Evolutionary conservation across 2,113 vertebrate genomes (phyloP), one percentile per base, ranked within the genome.

Genomic region (Tenrec ecaudatus): DNA sequence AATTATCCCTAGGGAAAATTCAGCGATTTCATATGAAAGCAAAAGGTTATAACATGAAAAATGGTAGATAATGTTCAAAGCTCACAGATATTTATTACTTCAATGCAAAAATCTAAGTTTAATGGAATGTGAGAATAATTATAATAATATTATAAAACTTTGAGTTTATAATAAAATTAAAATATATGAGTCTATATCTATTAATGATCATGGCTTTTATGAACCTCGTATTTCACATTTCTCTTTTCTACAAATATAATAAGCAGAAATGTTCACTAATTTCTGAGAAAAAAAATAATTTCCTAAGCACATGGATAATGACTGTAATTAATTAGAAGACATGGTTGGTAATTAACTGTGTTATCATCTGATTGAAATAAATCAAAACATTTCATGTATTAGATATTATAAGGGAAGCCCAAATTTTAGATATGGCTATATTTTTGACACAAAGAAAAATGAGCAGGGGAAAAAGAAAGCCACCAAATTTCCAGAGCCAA

Each of bases 401-500:
- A 68, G 1, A 10, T 75, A 83, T 0, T 69, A 25, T 15, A 86
- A 58, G 38, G 6, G 66, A 2, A 77, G 2, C 19, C 29, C 20
- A 90, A 75, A 62, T 81, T 76, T 71, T 36, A 90, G 29, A 62
- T 23, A 80, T 84, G 43, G 86, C 66, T 62, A 27, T 76, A 22
- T 71, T 92, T 89, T 36, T 58, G 38, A 60, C 76, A 40, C 29
- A 79, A 57, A 89, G 16, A 76, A 38, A 92, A 25, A 36, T 40
- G n/a, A 78, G 27, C 19, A 87, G 78, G 16, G 19, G 14, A 53
- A 40, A 82, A 80, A 85, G 60, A 93, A 88, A 84, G 81, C 27
- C n/a, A 29, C 1, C 23, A 78, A 87, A 40, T 82, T 86, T 88
- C n/a, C n/a, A 79, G 91, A 85, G 27, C 82, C 75, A 76, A 93